phyloP scores from a whole-genome alignment of 2,888 invertebrate species.

The Eristalis arbustorum region DNA sequence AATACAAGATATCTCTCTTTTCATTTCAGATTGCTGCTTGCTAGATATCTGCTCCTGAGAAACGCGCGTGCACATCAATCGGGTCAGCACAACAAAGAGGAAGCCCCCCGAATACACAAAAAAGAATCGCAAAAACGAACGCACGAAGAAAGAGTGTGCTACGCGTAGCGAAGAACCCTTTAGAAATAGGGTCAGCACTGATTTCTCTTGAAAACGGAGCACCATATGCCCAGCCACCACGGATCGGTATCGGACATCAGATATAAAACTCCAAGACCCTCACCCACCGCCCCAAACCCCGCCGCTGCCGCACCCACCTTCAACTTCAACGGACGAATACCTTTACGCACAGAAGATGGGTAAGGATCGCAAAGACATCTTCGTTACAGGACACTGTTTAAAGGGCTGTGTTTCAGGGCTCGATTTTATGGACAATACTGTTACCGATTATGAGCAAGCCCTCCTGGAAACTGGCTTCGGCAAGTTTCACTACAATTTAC shows the following conservation, averaged over 20 bases:
- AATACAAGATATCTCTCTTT: not conserved
- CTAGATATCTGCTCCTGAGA: slow-evolving; percentile 49
- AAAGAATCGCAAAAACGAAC: not conserved
- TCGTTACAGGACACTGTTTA: slow-evolving; percentile 36
- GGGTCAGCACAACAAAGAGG: not conserved
- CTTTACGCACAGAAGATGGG: slow-evolving; percentile 73
- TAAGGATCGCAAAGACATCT: slow-evolving; percentile 55
- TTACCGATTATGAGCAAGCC: slow-evolving; percentile 78
- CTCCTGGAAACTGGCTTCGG: slow-evolving; percentile 86
- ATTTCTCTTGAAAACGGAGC: not conserved
- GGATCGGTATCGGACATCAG: slow-evolving; percentile 42
- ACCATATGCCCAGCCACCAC: slow-evolving; percentile 49
- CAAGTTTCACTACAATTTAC: slow-evolving; percentile 88
- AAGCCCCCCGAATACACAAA: not conserved
- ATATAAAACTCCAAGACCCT: slow-evolving; percentile 30
- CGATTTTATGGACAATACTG: slow-evolving; percentile 77
- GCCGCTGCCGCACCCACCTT: no score
- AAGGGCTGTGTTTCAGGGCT: slow-evolving; percentile 73
- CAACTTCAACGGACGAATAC: slow-evolving; percentile 48
- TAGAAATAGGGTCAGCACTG: not conserved
- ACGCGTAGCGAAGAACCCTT: not conserved
- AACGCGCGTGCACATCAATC: not conserved
- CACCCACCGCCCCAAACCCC: not conserved
- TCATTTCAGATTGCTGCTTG: slow-evolving; percentile 58
- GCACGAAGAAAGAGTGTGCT: not conserved